Evolutionary conservation across 2,797 vertebrate species (phyloP).

Genomic region (Mus caroli): DNA sequence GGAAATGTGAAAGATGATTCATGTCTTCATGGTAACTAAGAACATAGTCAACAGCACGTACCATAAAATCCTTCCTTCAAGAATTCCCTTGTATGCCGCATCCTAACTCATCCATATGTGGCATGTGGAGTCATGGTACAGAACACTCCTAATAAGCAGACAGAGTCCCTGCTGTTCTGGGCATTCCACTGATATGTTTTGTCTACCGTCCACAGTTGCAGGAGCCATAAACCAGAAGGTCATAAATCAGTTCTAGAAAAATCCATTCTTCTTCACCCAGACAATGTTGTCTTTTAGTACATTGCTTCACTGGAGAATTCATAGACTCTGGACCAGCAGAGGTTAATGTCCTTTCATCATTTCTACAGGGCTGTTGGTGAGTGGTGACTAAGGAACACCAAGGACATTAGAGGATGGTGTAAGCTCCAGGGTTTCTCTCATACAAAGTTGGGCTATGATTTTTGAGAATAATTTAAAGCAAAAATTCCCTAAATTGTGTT

Average conservation of each 20-base stretch:
- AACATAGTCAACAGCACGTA: not conserved
- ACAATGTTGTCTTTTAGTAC: not conserved
- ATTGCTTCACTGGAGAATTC: not conserved
- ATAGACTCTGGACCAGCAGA: not conserved
- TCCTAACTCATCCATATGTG: not conserved
- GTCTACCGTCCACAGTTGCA: not conserved
- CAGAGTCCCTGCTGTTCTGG: not conserved
- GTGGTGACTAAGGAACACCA: no score
- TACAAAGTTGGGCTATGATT: not conserved
- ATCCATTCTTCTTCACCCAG: not conserved
- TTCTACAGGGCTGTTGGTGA: not conserved
- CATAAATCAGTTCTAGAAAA: slow-evolving; percentile 5
- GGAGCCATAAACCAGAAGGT: not conserved
- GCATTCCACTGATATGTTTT: not conserved
- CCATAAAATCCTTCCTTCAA: not conserved
- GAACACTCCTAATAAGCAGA: not conserved
- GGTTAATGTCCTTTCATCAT: not conserved
- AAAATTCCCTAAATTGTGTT: not conserved
- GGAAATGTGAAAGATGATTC: not conserved
- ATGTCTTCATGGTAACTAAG: not conserved
- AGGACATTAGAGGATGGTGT: not conserved
- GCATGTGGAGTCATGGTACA: not conserved
- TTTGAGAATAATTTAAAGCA: not conserved
- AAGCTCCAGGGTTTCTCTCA: not conserved
- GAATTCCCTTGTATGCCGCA: not conserved